These are phyloP conservation scores for Ficedula albicollis DNA, from an alignment of 2,797 vertebrate genomes.

Conservation along the genomic window DNA sequence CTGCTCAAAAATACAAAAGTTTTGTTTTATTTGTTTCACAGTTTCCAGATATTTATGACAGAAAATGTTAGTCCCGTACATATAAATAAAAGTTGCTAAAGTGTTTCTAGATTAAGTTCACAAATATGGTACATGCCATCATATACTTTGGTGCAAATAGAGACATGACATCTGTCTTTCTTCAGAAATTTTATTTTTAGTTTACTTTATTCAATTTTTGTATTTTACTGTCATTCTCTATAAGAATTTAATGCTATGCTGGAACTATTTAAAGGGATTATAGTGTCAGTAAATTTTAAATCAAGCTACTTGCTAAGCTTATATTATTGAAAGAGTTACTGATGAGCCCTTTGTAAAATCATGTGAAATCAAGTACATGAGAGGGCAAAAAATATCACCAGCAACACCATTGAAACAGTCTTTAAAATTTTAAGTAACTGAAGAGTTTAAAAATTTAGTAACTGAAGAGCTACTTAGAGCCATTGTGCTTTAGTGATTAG, in stretches of 20 bases:
- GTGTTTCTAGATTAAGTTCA: background rate
- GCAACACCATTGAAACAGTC: background rate
- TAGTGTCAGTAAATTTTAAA: conserved; percentile 27
- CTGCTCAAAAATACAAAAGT: background rate
- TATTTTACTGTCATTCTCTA: background rate
- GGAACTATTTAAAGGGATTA: conserved; percentile 13
- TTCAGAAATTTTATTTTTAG: background rate
- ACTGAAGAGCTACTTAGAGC: background rate
- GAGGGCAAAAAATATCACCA: background rate
- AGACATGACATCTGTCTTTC: background rate
- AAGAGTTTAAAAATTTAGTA: background rate
- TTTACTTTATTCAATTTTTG: conserved; percentile 9
- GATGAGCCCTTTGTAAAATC: conserved; percentile 7
- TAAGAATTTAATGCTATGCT: conserved; percentile 18
- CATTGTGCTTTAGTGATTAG: background rate
- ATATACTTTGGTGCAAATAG: background rate
- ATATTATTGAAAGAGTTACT: background rate
- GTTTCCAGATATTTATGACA: background rate
- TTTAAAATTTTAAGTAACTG: background rate
- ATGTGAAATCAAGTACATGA: background rate
- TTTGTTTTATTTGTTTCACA: background rate
- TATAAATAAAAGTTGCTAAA: background rate
- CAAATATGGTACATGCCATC: background rate
- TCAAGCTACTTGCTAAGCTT: background rate
- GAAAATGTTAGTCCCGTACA: background rate